Base-by-base conservation (phyloP, 2,888 invertebrate species). In the Sesia apiformis region DNA sequence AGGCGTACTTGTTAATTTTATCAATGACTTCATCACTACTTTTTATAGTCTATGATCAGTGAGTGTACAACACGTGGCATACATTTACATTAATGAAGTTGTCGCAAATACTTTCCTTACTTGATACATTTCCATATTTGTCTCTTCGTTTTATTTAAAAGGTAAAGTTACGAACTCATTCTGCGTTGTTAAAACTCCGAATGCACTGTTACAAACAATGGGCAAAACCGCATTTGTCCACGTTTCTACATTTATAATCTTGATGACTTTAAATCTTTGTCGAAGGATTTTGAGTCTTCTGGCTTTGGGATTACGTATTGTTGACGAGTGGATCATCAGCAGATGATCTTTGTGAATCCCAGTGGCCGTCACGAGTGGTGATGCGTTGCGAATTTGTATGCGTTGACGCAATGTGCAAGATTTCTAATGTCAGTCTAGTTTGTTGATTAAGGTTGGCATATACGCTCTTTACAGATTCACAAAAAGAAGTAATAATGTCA, bases 341-440 rank as follows among this genome's bases (percentile, higher is more conserved):
- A 46, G 8, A 23, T n/a, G 7, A 43, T 43, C 49, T 49, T 49
- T 4, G 49, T 49, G 38, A 49, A 49, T 49, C 5, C 55, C 56
- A 54, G 55, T 55, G n/a, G 56, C 55, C 57, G 56, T 56, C 8
- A 56, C 39, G 55, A 51, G 43, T 46, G 52, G 59, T 50, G 55
- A 61, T 56, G 57, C 57, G 62, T 53, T 55, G 57, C 41, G 59
- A 62, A 65, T 60, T 58, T 55, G 56, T 57, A 57, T 62, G 58
- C 57, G 53, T 8, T 66, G 60, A 66, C 60, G 66, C 57, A 63
- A 67, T 60, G 46, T 38, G 41, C 38, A 50, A 51, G 60, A 59
- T 60, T 60, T 59, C 58, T 62, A 61, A 62, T 63, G 54, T 53
- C 54, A 49, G 8, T 49, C 55, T 51, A 40, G 51, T 58, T 56